Percentiles rank a stretch among this genome's conserved stretches.
Evolutionary conservation across 2,113 vertebrate genomes (phyloP).

Genomic region (Alexandromys fortis): DNA sequence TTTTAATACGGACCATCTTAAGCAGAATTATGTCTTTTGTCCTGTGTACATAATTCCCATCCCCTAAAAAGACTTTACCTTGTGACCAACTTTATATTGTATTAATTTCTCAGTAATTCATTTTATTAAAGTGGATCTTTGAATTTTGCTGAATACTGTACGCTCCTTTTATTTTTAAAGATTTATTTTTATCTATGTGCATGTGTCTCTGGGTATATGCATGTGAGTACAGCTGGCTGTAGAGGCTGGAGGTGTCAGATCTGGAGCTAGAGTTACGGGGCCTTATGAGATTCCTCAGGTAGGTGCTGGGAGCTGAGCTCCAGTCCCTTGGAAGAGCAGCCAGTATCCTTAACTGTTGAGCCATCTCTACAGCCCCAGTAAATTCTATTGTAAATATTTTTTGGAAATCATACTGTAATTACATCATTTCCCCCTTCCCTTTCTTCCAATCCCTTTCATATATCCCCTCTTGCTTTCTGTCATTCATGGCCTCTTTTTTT

Average conservation of each 20-base stretch:
- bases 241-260: neutral
- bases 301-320: neutral
- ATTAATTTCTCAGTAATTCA: neutral
- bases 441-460: neutral
- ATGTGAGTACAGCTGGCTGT: neutral
- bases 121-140: neutral
- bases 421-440: too few relatives aligned
- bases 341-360: neutral
- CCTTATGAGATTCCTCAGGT: neutral
- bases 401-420: neutral
- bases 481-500: neutral
- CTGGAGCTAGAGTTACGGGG: neutral
- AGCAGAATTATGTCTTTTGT: neutral
- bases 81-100: neutral
- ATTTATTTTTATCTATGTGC: neutral
- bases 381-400: neutral
- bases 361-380: neutral
- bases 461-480: neutral
- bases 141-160: neutral
- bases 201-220: neutral
- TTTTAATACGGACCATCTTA: neutral
- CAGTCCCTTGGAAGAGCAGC: neutral
- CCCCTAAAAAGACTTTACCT: neutral
- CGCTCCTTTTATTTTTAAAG: neutral
- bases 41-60: neutral